Percentiles rank a stretch among this genome's conserved stretches.
Conservation (phyloP, 2,888 invertebrate genomes). For the Lampropteryx suffumata region DNA sequence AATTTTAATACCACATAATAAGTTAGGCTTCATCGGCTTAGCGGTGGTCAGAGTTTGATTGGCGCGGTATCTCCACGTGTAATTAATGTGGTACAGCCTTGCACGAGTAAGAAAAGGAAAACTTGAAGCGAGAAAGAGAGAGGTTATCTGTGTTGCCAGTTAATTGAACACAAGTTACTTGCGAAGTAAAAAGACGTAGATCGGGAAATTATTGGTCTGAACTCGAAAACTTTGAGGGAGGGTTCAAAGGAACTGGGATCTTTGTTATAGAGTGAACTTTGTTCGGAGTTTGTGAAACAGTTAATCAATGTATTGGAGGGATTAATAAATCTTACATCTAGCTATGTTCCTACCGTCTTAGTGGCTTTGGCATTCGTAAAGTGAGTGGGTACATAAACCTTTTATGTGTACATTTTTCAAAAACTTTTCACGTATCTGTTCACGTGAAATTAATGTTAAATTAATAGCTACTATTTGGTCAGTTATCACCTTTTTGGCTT, state of each 20-base stretch:
- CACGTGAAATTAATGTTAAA: too few relatives aligned
- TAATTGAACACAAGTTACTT: slow-evolving; percentile 66
- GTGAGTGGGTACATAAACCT: too few relatives aligned
- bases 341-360: not conserved
- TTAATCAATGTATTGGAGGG: slow-evolving; percentile 39
- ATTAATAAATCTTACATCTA: slow-evolving; percentile 32
- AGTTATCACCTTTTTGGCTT: too few relatives aligned
- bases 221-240: slow-evolving; percentile 52
- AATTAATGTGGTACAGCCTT: slow-evolving; percentile 75
- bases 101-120: slow-evolving; percentile 58
- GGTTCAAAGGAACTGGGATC: slow-evolving; percentile 43
- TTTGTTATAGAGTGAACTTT: slow-evolving; percentile 51
- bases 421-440: too few relatives aligned
- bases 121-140: slow-evolving; percentile 49
- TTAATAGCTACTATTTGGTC: too few relatives aligned
- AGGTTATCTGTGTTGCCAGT: slow-evolving; percentile 68
- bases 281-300: slow-evolving; percentile 38
- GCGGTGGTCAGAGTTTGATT: slow-evolving; percentile 80
- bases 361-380: not conserved
- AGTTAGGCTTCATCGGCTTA: slow-evolving; percentile 77
- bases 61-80: slow-evolving; percentile 76
- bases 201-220: slow-evolving; percentile 59
- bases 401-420: too few relatives aligned
- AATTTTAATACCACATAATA: slow-evolving; percentile 80
- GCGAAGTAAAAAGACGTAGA: slow-evolving; percentile 58